Evolutionary conservation across 2,888 invertebrate species (phyloP).

Genomic region (Agrilus cyanescens): DNA sequence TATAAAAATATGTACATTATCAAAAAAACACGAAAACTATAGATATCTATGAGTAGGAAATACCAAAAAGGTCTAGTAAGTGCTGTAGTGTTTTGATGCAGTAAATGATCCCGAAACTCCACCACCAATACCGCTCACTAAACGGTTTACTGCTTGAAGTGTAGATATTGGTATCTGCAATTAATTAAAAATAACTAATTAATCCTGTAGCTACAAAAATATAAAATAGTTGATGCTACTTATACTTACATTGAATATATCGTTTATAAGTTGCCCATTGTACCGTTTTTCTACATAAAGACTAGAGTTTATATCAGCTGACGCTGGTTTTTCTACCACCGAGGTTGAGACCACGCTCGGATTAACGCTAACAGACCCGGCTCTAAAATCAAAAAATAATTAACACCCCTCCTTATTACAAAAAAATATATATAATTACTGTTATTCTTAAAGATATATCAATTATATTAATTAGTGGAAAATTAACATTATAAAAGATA

Average conservation of each 20-base stretch:
- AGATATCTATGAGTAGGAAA: background rate
- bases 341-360: slow-evolving; percentile 1
- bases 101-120: slow-evolving; percentile 23
- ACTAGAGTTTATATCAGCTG: slow-evolving; percentile 5
- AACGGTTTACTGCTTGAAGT: slow-evolving; percentile 50
- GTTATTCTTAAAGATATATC: background rate
- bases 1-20: background rate
- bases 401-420: background rate
- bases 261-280: slow-evolving; percentile 8
- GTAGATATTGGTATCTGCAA: slow-evolving; percentile 57
- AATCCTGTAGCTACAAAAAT: too few species aligned
- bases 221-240: too few species aligned
- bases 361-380: slow-evolving; percentile 4
- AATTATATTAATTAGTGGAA: background rate
- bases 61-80: background rate
- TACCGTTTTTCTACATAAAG: slow-evolving; percentile 7
- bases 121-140: slow-evolving; percentile 43
- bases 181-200: slow-evolving; percentile 9
- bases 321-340: slow-evolving; percentile 1
- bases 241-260: slow-evolving; percentile 12
- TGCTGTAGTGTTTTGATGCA: slow-evolving; percentile 19
- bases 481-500: background rate
- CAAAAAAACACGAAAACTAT: background rate
- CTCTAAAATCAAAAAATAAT: background rate
- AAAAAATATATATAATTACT: background rate